Percentiles rank a stretch among this genome's conserved stretches.
Evolutionary conservation across 2,797 vertebrate species (phyloP).

Genomic region (Coccyzus lansbergi): DNA sequence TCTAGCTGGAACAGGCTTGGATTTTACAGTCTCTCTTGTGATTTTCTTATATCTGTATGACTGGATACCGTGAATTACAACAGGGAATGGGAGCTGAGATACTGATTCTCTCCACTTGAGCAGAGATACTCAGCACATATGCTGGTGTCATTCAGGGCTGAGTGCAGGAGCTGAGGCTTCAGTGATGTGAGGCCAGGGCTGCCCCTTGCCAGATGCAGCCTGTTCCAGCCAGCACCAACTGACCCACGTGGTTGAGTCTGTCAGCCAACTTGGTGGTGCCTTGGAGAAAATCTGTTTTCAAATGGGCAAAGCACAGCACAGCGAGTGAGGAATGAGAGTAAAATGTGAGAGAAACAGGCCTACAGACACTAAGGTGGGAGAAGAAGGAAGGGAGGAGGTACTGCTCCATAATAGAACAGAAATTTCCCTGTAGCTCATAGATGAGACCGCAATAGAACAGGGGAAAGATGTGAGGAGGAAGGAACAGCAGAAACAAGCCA

Average conservation of each 20-base stretch:
- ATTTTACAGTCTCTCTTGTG: not conserved
- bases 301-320: accelerated
- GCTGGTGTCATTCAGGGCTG: not conserved
- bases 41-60: not conserved
- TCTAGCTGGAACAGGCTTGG: not conserved
- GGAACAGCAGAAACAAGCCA: accelerated
- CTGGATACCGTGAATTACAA: not conserved
- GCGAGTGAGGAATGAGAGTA: not conserved
- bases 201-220: accelerated
- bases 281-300: accelerated
- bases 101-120: not conserved
- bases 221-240: accelerated
- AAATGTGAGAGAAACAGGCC: not conserved
- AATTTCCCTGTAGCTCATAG: not conserved
- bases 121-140: accelerated
- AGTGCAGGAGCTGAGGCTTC: not conserved
- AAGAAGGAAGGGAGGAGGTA: not conserved
- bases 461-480: not conserved
- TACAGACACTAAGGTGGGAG: not conserved
- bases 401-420: not conserved
- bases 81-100: not conserved
- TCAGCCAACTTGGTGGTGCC: accelerated
- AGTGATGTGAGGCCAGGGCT: not conserved
- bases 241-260: not conserved
- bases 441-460: not conserved